phyloP scores from a whole-genome alignment of 2,113 vertebrate species.

The Alethe diademata region DNA sequence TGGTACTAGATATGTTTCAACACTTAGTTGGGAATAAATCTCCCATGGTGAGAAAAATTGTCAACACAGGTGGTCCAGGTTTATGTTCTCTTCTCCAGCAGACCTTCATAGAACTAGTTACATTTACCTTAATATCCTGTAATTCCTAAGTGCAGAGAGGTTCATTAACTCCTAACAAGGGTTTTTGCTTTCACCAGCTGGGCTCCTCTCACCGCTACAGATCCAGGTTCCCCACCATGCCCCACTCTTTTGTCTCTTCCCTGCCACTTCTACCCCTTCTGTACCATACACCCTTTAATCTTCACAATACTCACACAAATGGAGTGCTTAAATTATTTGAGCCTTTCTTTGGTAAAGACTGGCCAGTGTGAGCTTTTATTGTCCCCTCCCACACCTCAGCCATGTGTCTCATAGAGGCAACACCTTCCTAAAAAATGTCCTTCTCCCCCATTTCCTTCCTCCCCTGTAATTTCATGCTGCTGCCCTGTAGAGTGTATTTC shows the following conservation, averaged over 20 bases:
- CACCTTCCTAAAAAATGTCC: neutral
- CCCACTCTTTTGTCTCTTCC: neutral
- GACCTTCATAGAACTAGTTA: neutral
- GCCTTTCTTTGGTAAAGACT: neutral
- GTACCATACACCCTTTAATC: neutral
- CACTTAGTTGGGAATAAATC: neutral
- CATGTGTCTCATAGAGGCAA: neutral
- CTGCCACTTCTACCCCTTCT: neutral
- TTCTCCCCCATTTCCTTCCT: constrained; percentile 14
- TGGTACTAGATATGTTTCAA: neutral
- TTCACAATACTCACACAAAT: neutral
- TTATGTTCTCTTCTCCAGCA: neutral
- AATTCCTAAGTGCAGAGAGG: neutral
- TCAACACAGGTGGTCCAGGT: neutral
- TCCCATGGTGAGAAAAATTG: neutral
- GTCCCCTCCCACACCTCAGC: neutral
- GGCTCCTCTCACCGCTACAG: neutral
- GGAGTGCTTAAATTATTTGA: neutral
- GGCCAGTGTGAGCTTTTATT: neutral
- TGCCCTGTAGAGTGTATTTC: neutral
- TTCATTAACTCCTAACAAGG: neutral
- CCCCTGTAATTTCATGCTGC: constrained; percentile 44
- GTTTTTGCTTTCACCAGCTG: neutral
- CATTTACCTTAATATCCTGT: neutral
- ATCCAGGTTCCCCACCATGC: neutral